Evolutionary conservation across 2,113 vertebrate genomes (phyloP), one percentile per base, ranked within the genome.

Genomic region (Apaloderma vittatum): DNA sequence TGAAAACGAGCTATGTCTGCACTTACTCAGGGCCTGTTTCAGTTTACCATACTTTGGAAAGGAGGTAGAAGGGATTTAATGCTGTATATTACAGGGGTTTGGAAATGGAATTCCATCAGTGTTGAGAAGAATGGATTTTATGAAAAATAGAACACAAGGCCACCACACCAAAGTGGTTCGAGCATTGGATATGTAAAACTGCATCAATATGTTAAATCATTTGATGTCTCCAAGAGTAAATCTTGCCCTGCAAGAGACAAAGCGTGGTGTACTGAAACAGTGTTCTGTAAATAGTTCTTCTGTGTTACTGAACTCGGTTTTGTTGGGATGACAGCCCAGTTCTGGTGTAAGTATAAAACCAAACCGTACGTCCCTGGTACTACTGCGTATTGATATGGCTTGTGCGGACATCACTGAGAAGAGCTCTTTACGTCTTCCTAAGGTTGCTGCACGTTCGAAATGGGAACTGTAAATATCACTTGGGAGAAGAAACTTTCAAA

Each of bases 401-500:
- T 6, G 15, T 16, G 2, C n/a, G 24, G 78, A 24, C 61, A 9
- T 36, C 0, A 0, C 22, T 85, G 27, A 76, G n/a, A 59, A 23
- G 12, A 24, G 67, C 67, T 55, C 45, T 95, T 26, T 90, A 72
- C 86, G 1, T 97, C 61, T 97, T 89, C 84, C 86, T 43, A 43
- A 99, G 99, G 98, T 97, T 99, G 94, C 98, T 99, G 96, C 99
- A 99, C 52, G 99, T 99, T 27, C 98, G 99, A 74, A 99, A 99
- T 3, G 99, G 99, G 46, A 99, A 99, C 96, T 99, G 99, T 94
- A 99, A 99, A 95, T 99, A 99, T 92, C 99, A 99, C 95, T 98
- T 99, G 96, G 99, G 99, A 92, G 99, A 99, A 97, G 99, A 99
- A 98, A 99, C 99, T 0, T 99, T 99, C 97, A 99, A 99, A 92